Base-by-base conservation (phyloP, 2,888 invertebrate species). In the Copidosoma aretas region DNA sequence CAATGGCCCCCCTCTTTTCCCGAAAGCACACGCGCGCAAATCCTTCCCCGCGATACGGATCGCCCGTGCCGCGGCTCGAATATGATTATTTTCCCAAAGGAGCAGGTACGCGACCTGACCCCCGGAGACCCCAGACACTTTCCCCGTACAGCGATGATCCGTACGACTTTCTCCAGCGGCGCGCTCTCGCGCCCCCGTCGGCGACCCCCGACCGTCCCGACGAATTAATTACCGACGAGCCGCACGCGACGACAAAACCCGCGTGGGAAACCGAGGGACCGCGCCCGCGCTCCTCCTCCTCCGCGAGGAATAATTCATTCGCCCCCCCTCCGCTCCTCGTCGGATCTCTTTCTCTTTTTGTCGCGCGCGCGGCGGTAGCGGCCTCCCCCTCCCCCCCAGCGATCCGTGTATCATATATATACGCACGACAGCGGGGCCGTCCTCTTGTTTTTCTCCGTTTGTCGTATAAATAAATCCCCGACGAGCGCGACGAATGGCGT, bases 391-490 rank as follows among this genome's bases (percentile, higher is more conserved):
- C 61, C 58, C 52, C 46, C n/a, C n/a, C n/a, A n/a, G n/a, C n/a
- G n/a, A n/a, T n/a, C n/a, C n/a, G n/a, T n/a, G n/a, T n/a, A n/a
- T n/a, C n/a, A n/a, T n/a, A n/a, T n/a, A n/a, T n/a, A n/a, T n/a
- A n/a, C n/a, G n/a, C 66, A 32, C 56, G 63, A 60, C 64, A 68
- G 64, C 68, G 60, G 66, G 39, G 24, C 12, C 25, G 25, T 32
- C 10, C 2, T n/a, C 22, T 67, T 67, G 61, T 67, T 64, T 71
- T 61, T 64, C 69, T 67, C 61, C 71, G 69, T 71, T 69, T 71
- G 68, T 71, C 67, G 68, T 64, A n/a, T n/a, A 67, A 69, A 71
- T 69, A 71, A 71, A 71, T 71, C 69, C 67, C 58, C 62, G 68
- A 64, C 64, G 67, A 71, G 67, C 66, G 71, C 69, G 71, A 67